Evolutionary conservation across 2,888 invertebrate genomes (phyloP).

Genomic region (Drosophila pegasa): DNA sequence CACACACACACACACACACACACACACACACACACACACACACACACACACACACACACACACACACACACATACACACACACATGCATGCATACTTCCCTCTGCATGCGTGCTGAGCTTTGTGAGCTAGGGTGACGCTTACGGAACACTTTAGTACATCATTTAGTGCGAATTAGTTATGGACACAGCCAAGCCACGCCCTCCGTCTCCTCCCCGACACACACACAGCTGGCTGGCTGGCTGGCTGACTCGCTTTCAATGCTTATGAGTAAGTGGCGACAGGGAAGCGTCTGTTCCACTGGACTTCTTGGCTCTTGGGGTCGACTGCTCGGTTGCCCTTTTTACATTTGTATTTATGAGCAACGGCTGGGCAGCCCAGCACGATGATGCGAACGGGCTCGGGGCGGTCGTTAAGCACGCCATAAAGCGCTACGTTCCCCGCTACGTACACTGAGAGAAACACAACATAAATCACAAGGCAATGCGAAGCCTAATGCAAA

Average conservation of each 20-base stretch:
- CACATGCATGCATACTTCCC: slow-evolving; percentile 9
- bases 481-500: background rate
- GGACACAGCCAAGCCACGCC: slow-evolving; percentile 53
- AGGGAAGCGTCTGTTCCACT: slow-evolving; percentile 14
- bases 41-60: slow-evolving; percentile 15
- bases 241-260: slow-evolving; percentile 46
- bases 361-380: slow-evolving; percentile 30
- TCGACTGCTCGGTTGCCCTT: slow-evolving; percentile 39
- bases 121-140: slow-evolving; percentile 18
- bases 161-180: slow-evolving; percentile 79
- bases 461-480: background rate
- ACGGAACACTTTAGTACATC: slow-evolving; percentile 75
- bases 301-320: slow-evolving; percentile 25
- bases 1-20: slow-evolving; percentile 15
- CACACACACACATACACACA: slow-evolving; percentile 3
- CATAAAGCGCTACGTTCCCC: slow-evolving; percentile 32
- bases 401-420: slow-evolving; percentile 42
- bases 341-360: slow-evolving; percentile 75
- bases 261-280: slow-evolving; percentile 39
- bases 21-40: slow-evolving; percentile 6
- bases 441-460: slow-evolving; percentile 45
- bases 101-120: slow-evolving; percentile 2
- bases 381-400: slow-evolving; percentile 8
- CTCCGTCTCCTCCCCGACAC: background rate
- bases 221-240: slow-evolving; percentile 16